Base-by-base conservation (phyloP, 2,888 invertebrate species). In the Ectropis crepuscularia region DNA sequence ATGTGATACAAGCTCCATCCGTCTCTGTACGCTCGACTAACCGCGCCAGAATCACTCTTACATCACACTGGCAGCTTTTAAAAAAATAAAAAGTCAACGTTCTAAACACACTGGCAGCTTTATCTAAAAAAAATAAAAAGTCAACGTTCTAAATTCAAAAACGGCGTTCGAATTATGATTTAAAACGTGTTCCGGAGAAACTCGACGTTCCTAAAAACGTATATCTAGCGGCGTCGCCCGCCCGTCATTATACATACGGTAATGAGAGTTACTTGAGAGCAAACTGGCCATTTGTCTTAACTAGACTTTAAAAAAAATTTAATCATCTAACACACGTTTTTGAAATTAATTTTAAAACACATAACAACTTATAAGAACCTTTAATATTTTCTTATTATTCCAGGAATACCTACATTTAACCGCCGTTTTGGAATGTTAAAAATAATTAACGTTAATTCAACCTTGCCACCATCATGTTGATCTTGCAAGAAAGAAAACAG, bases 121-220 rank as follows among this genome's bases (percentile, higher is more conserved):
- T 70, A 70, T 68, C 63, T 69, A 69, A 85, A 79, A 83, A 61
- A 79, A 78, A 80, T 74, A 81, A 86, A 88, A 88, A 89, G 88
- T 86, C 86, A 84, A 89, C 86, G 91, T 88, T 89, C 91, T 84
- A 90, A 88, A 90, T 90, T 90, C 83, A 87, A 90, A 89, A 89
- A 89, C 80, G 78, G 82, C 86, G 89, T 87, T 90, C 89, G 88
- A 91, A 92, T 89, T 92, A 92, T 92, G 91, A 92, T 92, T 92
- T 91, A 90, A 91, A 92, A 92, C 92, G 89, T 92, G 92, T 92
- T 92, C 91, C 88, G 90, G 92, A 88, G 91, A 92, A 91, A 92
- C 92, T 90, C 85, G 89, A 86, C 83, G 91, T 88, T 90, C 88
- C 86, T 88, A 89, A 88, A 89, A 90, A 89, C 84, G 87, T 87